Evolutionary conservation across 2,797 vertebrate species (phyloP), one percentile per base, ranked within the genome.

Genomic region (Protosalanx chinensis): DNA sequence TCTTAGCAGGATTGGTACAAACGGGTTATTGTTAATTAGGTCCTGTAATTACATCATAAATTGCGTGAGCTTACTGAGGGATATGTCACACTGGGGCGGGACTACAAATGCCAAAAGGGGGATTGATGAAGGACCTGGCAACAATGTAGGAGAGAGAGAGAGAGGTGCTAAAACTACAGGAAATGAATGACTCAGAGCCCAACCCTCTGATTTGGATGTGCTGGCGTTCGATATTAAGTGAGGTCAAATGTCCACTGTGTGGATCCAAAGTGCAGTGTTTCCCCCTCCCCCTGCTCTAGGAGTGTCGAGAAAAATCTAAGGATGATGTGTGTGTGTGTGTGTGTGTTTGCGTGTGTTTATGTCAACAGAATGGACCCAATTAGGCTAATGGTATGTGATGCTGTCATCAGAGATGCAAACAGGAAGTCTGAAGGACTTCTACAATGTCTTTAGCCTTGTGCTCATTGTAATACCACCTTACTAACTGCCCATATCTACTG

Each of bases 21-120:
- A 88, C 89, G 89, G 87, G 79, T 91, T 84, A 87, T 80, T 87
- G 88, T 91, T 89, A 84, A 90, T 90, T 88, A 88, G 84, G 79
- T 75, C 74, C 80, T 77, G 81, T 88, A 90, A 92, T 90, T 87
- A 90, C 84, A 89, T 90, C 87, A 88, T 88, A 88, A 86, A 89
- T 88, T 87, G 79, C 85, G 77, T 85, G 87, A 88, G 80, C 83
- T 86, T 84, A 86, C 78, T 84, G 80, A 86, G 79, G 68, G 82
- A 81, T 80, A 78, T 76, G 79, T 83, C 85, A 85, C 79, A n/a
- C 70, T 53, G 72, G 80, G 80, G 81, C 82, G 86, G 77, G 78
- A 80, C 77, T 74, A 86, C 78, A 77, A 78, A 85, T 81, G 46
- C 73, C 72, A 69, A 60, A 60, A 46, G 68, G 18, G 77, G 76